phyloP scores from a whole-genome alignment of 2,888 invertebrate genomes.

The Pantelozetes paolii region DNA sequence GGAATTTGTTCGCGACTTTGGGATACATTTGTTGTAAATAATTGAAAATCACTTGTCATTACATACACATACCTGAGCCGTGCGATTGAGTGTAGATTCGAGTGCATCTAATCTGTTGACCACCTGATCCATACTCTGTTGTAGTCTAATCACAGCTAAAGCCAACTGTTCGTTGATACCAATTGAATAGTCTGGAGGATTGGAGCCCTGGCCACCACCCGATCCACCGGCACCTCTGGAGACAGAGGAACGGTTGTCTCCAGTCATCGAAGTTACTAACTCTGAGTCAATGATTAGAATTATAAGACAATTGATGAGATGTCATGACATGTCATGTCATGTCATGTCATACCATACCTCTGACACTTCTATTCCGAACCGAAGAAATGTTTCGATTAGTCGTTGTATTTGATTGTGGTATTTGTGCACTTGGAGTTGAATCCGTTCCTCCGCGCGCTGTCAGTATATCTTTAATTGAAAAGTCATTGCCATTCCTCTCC shows the following conservation, averaged over 20 bases:
- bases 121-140: constrained; percentile 47
- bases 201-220: constrained; percentile 4
- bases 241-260: not conserved
- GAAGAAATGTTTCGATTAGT: not conserved
- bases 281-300: too few relatives aligned
- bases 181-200: constrained; percentile 20
- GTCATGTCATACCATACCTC: not conserved
- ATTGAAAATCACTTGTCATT: too few relatives aligned
- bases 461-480: constrained; percentile 20
- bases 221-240: not conserved
- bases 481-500: constrained; percentile 11
- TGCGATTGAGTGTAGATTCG: constrained; percentile 41
- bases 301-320: not conserved
- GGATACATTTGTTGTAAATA: too few relatives aligned
- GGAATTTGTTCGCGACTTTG: not conserved
- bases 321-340: not conserved
- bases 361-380: not conserved
- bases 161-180: constrained; percentile 47
- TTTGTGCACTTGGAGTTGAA: not conserved
- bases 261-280: not conserved
- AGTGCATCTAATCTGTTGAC: constrained; percentile 45
- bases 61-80: not conserved
- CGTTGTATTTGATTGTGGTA: not conserved
- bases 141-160: constrained; percentile 47
- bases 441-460: constrained; percentile 6